Evolutionary conservation across 2,888 invertebrate genomes (phyloP), one percentile per base, ranked within the genome.

Genomic region (Cylindroiulus punctatus): DNA sequence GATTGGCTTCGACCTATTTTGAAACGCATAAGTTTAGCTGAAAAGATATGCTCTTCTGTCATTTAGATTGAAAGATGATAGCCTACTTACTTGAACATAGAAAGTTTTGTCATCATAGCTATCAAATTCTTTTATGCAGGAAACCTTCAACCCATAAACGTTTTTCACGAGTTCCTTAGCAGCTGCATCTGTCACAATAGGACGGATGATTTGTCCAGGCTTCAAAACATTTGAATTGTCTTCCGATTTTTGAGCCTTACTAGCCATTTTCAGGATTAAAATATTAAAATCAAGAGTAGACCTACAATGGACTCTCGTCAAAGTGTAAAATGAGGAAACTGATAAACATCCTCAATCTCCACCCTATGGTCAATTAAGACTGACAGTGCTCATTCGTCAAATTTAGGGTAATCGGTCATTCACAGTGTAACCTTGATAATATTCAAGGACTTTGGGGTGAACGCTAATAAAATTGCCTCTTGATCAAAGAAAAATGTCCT

Each of bases 21-120:
- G 1, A 65, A 86, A 22, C 47, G 40, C 19, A 36, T 1, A 42
- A 44, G 14, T 5, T 52, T 52, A 52, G 26, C 17, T 76, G 3
- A 30, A 30, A 30, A 76, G 1, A 30, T 8, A 76, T 4, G 30
- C 30, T 32, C 0, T 17, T 4, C 30, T 32, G 8, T 76, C 14
- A 30, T 30, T 32, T 76, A 30, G 5, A 14, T 10, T 2, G 32
- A 2, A n/a, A 65, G 12, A 1, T 65, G 19, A 17, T 40, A 19
- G 8, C 65, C 0, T 26, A 14, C 92, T 92, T 88, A 94, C 94
- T 0, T 91, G 90, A 17, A 96, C 91, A 89, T 93, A 93, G 90
- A 93, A 95, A 91, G 96, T 96, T 90, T 93, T 94, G 90, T 96
- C 96, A 89, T 96, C 96, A 89, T 96, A 96, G 0, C 95, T 94